Base-by-base conservation (phyloP, 2,797 vertebrate genomes). In the Halcyon smyrnensis region DNA sequence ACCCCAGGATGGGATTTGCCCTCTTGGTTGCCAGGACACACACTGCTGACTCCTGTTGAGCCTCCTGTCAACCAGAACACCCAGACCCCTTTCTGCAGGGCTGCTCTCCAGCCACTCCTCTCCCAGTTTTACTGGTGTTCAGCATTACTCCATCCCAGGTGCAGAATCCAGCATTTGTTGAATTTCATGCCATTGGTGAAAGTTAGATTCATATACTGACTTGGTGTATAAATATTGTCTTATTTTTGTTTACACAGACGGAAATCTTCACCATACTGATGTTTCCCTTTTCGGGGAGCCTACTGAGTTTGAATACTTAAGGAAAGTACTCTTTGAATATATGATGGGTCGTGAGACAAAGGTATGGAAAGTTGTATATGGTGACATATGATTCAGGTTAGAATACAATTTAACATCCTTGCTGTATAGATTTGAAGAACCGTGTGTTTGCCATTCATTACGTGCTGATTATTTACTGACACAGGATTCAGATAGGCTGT, bases 321-420 rank as follows among this genome's bases (percentile, higher is more conserved):
- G 99, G 97, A 99, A 99, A 97, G 99, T 99, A 92, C 94, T 99
- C 94, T 99, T 99, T 93, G 99, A 99, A 79, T 99, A 99, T 97
- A 99, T 99, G 99, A 99, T 99, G 99, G 99, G 99, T 93, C 98
- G 98, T 79, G 99, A 99, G 97, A 99, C 99, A 85, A 99, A 99
- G 99, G 99, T 99, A 99, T 56, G 93, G 32, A 67, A 70, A 74
- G 46, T 34, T 76, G 16, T 43, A 2, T 39, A 6, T 69, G 30
- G 25, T 93, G 64, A 39, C 28, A 25, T 30, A 7, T 85, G 64
- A 39, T 77, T 87, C 54, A 41, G 25, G n/a, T 84, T 94, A 81
- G 54, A 94, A 68, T 71, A 14, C 67, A 82, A 48, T 88, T 60
- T 70, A 67, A 48, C 41, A 14, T 19, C 34, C 14, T 89, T 71